phyloP scores from a whole-genome alignment of 2,888 invertebrate species.

The Digitonthophagus gazella region DNA sequence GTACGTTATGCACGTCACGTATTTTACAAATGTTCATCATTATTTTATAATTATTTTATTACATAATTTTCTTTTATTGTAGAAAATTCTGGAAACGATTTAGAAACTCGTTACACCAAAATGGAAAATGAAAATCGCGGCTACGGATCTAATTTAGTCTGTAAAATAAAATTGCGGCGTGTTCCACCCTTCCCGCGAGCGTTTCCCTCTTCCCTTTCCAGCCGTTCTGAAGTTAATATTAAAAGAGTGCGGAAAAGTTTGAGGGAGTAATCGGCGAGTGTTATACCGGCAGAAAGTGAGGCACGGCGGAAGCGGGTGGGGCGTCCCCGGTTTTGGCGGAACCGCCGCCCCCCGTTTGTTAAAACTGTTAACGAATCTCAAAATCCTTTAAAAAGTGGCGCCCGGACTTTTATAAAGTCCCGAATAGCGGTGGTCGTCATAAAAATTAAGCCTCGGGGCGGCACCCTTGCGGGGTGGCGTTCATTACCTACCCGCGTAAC shows the following conservation, averaged over 20 bases:
- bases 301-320: neutral
- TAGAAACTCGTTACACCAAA: too few species aligned
- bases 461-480: slow-evolving; percentile 39
- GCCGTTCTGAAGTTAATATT: slow-evolving; percentile 9
- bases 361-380: slow-evolving; percentile 52
- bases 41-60: neutral
- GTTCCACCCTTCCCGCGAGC: neutral
- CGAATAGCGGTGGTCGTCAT: slow-evolving; percentile 43
- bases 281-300: slow-evolving; percentile 13
- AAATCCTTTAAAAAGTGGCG: slow-evolving; percentile 51
- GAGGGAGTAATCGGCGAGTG: slow-evolving; percentile 13
- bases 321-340: slow-evolving; percentile 6
- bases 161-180: slow-evolving; percentile 17
- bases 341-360: slow-evolving; percentile 43
- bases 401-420: slow-evolving; percentile 48
- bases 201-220: neutral
- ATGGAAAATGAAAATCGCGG: too few species aligned
- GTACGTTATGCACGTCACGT: neutral
- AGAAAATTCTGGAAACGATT: too few species aligned
- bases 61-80: neutral
- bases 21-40: neutral
- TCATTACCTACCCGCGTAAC: slow-evolving; percentile 49
- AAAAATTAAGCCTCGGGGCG: slow-evolving; percentile 50
- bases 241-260: slow-evolving; percentile 17
- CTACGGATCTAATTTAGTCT: slow-evolving; percentile 10